Conservation (phyloP, 2,888 invertebrate genomes). For the Macrosiphum euphorbiae region DNA sequence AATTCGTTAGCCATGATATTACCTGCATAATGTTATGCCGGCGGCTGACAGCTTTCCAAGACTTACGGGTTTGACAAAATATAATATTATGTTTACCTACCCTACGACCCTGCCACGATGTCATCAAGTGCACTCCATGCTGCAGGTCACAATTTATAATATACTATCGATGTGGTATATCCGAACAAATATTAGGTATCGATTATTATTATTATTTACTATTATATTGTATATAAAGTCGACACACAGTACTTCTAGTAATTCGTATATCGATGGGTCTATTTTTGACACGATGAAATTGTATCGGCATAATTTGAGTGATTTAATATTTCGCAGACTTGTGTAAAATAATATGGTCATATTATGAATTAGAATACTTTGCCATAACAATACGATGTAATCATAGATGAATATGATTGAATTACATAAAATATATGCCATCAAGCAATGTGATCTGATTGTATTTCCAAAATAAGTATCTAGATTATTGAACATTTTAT, state of each 20-base stretch:
- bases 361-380: neutral
- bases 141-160: neutral
- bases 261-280: neutral
- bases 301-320: neutral
- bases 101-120: neutral
- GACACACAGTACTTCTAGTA: neutral
- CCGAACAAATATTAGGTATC: neutral
- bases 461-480: neutral
- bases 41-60: neutral
- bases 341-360: neutral
- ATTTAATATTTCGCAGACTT: neutral
- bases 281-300: neutral
- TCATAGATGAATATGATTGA: neutral
- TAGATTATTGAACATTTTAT: neutral
- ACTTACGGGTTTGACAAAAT: neutral
- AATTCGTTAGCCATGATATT: neutral
- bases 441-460: neutral
- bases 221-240: neutral
- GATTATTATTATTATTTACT: neutral
- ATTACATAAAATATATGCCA: neutral
- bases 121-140: neutral
- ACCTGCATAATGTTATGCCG: neutral
- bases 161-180: neutral
- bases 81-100: neutral
- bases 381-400: too few relatives aligned